A percentile compares a stretch with the other conserved stretches of the same genome.
These are phyloP conservation scores for Calameuta filiformis DNA, from an alignment of 2,888 invertebrate species.

Conservation along the genomic window DNA sequence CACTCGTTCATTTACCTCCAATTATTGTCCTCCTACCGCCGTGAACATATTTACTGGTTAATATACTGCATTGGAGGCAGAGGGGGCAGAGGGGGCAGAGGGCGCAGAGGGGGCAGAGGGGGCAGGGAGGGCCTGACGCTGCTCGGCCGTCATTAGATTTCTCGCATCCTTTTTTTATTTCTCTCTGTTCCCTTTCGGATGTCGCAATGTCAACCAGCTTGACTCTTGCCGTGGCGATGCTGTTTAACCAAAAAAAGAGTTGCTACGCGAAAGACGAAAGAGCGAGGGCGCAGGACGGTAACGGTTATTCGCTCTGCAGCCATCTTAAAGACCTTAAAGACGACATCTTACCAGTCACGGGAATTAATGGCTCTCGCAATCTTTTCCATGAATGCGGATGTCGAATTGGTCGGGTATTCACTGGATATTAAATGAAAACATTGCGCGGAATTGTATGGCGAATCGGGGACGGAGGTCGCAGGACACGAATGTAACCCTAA, in stretches of 20 bases:
- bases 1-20: not conserved
- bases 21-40: constrained; percentile 2
- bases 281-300: too few species aligned
- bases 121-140: too few species aligned
- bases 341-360: constrained; percentile 61
- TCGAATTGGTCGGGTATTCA: constrained; percentile 44
- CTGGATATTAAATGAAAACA: constrained; percentile 64
- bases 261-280: too few species aligned
- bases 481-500: constrained; percentile 46
- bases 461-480: constrained; percentile 7
- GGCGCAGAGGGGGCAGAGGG: too few species aligned
- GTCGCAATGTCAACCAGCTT: too few species aligned
- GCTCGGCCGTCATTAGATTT: too few species aligned
- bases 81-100: too few species aligned
- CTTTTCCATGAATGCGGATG: constrained; percentile 55
- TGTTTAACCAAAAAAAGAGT: too few species aligned
- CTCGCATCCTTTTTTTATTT: too few species aligned
- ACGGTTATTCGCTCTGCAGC: constrained; percentile 8
- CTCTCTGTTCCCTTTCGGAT: too few species aligned
- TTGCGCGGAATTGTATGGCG: constrained; percentile 36
- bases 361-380: constrained; percentile 62
- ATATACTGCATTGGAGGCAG: too few species aligned
- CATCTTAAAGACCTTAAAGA: constrained; percentile 64
- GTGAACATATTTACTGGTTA: not conserved
- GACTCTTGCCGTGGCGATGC: too few species aligned